Conservation (phyloP, 2,888 invertebrate genomes). For the Perizoma flavofasciatum region DNA sequence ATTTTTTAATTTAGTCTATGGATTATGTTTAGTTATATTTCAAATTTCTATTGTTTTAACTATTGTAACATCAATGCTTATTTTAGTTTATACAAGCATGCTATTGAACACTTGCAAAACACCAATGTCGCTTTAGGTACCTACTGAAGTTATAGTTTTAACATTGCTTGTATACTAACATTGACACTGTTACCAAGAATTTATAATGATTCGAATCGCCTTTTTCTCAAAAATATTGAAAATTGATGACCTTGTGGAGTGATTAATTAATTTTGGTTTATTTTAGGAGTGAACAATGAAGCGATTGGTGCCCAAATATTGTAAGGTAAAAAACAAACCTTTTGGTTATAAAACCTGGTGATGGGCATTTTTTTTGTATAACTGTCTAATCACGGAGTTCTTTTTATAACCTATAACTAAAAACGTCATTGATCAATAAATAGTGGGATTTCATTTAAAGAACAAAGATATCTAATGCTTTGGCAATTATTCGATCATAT, state of each 20-base stretch:
- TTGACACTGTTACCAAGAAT: background rate
- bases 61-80: background rate
- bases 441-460: too few relatives aligned
- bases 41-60: too few relatives aligned
- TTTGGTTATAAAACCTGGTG: constrained; percentile 24
- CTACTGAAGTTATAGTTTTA: background rate
- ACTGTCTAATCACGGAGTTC: too few relatives aligned
- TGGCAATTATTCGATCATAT: background rate
- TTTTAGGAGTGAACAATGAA: constrained; percentile 68
- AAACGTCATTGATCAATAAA: constrained; percentile 12
- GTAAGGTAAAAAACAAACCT: constrained; percentile 60
- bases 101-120: background rate
- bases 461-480: background rate
- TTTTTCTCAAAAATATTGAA: constrained; percentile 2
- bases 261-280: constrained; percentile 41
- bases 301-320: constrained; percentile 54
- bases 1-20: background rate
- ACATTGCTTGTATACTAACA: constrained; percentile 15
- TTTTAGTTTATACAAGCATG: too few relatives aligned
- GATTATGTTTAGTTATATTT: too few relatives aligned
- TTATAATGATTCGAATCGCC: too few relatives aligned
- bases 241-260: background rate
- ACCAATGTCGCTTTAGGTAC: too few relatives aligned
- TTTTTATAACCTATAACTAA: background rate
- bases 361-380: constrained; percentile 24